Evolutionary conservation across 2,888 invertebrate genomes (phyloP).

Genomic region (Schrankia costaestrigalis): DNA sequence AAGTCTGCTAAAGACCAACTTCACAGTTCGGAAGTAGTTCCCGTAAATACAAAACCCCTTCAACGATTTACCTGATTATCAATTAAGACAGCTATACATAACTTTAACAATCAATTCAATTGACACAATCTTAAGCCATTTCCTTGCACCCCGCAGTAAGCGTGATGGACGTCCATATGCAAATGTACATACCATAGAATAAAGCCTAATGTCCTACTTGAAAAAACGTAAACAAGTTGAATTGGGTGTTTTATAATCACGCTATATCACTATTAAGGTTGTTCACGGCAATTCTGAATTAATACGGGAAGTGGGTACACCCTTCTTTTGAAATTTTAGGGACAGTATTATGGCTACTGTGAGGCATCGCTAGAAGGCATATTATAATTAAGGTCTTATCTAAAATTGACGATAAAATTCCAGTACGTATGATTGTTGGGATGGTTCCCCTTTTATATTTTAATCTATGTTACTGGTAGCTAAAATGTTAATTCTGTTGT

Average conservation of each 20-base stretch:
- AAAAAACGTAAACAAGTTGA: conserved; percentile 44
- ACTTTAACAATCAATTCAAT: conserved; percentile 12
- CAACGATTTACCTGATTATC: too few relatives aligned
- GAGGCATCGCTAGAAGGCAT: conserved; percentile 12
- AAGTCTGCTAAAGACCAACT: too few relatives aligned
- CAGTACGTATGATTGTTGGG: conserved; percentile 15
- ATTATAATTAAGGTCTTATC: conserved; percentile 26
- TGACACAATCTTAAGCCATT: conserved; percentile 25
- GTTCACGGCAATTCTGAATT: conserved; percentile 49
- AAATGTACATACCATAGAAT: conserved; percentile 35
- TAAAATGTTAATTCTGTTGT: too few relatives aligned
- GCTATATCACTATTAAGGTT: conserved; percentile 63
- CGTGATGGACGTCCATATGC: conserved; percentile 34
- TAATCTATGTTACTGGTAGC: conserved; percentile 6
- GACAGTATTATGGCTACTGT: conserved; percentile 10
- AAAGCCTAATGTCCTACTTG: conserved; percentile 35
- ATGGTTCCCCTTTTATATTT: conserved; percentile 19
- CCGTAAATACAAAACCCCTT: too few relatives aligned
- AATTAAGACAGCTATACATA: too few relatives aligned
- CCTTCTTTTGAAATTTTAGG: conserved; percentile 19
- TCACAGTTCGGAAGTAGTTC: too few relatives aligned
- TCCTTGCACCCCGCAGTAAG: conserved; percentile 12
- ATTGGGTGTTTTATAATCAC: conserved; percentile 58
- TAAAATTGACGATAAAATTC: conserved; percentile 30
- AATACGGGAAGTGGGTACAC: conserved; percentile 50